Base-by-base conservation (phyloP, 2,888 invertebrate species). In the Germaria angustata region DNA sequence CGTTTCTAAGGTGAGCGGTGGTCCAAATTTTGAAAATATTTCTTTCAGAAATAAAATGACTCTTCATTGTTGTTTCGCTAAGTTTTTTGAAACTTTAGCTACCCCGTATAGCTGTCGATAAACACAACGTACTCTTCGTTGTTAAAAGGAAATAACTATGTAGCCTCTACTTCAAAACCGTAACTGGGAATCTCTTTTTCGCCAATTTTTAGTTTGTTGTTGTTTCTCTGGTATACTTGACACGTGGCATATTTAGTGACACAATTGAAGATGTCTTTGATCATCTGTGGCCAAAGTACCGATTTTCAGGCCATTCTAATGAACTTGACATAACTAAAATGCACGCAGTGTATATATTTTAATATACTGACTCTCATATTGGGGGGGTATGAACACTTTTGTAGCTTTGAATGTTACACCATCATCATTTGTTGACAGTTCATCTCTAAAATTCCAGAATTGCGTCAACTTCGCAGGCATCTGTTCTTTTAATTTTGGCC, bases 51-150 rank as follows among this genome's bases (percentile, higher is more conserved):
- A n/a, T 49, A 49, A 49, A 11, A 49, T 49, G 2, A 49, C 46
- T 49, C 15, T 63, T 73, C 28, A 51, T 39, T 17, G 72, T 73
- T 20, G 41, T 53, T 51, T 61, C 71, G 4, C n/a, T 4, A n/a
- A 65, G 46, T n/a, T 36, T 55, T 75, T 65, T 55, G n/a, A 44
- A 75, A 65, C n/a, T 73, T 63, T 0, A 73, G 41, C 11, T 53
- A 73, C 2, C 73, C 53, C 0, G 53, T n/a, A 22, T 53, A 72
- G n/a, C 61, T 72, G 39, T 72, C 72, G n/a, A 57, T 71, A 11
- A 57, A 57, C 17, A 57, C 69, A 9, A 69, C 34, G 34, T 69
- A 57, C 1, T 71, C 57, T 1, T 71, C 5, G 34, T 59, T 59
- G 13, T 71, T 59, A 32, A 71, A 71, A 15, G 57, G n/a, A 24